Evolutionary conservation across 2,888 invertebrate genomes (phyloP), one percentile per base, ranked within the genome.

Genomic region (Sphinx pinastri): DNA sequence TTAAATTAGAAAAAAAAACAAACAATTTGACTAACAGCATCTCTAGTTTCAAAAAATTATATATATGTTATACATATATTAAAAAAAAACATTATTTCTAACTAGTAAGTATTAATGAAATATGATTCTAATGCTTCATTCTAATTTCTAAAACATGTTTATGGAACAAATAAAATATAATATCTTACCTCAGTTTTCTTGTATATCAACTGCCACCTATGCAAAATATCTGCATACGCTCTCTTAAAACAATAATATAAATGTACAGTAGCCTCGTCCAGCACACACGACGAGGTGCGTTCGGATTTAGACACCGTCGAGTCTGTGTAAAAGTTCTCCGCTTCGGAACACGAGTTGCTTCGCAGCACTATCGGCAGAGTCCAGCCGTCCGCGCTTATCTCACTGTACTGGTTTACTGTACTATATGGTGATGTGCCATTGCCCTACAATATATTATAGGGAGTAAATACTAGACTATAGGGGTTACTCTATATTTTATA

Each of bases 301-400:
- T 92, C 93, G 0, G 87, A 88, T 73, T 91, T 91, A n/a, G 87
- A 86, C 13, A 80, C 80, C 1, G 85, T 87, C 0, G 90, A 91
- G 74, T 93, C 93, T 0, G 91, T 90, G 75, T 88, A 91, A 77
- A 87, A 97, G 85, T 98, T 98, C 74, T 98, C 95, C 0, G 97
- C 98, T 80, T 98, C 97, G 0, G 98, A 97, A 95, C 97, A 98
- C 0, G 98, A 98, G 86, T 97, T 98, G 69, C 98, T 98, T 52
- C 98, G 95, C 68, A 97, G 94, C 5, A 96, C 87, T 52, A 95
- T 95, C 49, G 96, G 96, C 73, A 97, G 94, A 71, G 96, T 96
- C 96, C 97, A 97, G 5, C 97, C 96, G 80, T 97, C 97, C 0
- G 96, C 95, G 74, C 96, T 95, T 31, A 97, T 96, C 83, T 98